Conservation (phyloP, 2,113 vertebrate species). For the Seriola aureovittata region DNA sequence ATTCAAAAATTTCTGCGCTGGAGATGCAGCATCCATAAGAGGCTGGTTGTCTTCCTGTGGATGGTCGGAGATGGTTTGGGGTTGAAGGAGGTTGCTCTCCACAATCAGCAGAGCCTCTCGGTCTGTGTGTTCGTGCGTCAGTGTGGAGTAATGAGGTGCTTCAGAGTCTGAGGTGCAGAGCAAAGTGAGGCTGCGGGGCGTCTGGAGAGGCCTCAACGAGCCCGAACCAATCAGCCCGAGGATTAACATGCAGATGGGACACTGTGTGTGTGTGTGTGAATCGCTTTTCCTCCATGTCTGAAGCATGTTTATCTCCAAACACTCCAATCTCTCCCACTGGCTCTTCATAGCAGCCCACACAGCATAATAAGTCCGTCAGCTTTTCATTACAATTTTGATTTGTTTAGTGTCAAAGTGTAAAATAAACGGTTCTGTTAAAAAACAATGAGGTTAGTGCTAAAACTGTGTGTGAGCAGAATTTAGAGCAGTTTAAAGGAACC, state of each 20-base stretch:
- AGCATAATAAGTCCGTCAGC: not conserved
- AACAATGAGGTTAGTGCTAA: not conserved
- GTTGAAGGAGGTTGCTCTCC: conserved; percentile 42
- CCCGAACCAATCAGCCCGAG: conserved; percentile 45
- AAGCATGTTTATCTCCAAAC: conserved; percentile 32
- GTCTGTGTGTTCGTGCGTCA: conserved; percentile 52
- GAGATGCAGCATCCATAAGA: not conserved
- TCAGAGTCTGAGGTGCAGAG: conserved; percentile 39
- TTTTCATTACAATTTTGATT: not conserved
- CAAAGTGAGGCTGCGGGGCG: conserved; percentile 35
- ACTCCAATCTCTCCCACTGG: conserved; percentile 44
- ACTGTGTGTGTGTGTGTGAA: conserved; percentile 42
- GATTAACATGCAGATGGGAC: conserved; percentile 59
- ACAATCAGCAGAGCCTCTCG: conserved; percentile 52
- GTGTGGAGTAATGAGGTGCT: conserved; percentile 61
- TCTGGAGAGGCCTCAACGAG: conserved; percentile 58
- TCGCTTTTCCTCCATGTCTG: conserved; percentile 4
- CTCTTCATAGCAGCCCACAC: not conserved
- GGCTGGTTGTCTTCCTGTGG: not conserved
- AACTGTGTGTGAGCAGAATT: not conserved
- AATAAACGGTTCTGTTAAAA: not conserved
- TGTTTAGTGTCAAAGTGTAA: not conserved
- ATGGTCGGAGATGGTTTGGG: not conserved
- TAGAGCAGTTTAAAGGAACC: too few species aligned
- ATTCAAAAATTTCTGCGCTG: not conserved